These are phyloP conservation scores for Dicyrtoma fusca DNA, from an alignment of 2,888 invertebrate species.

Conservation along the genomic window DNA sequence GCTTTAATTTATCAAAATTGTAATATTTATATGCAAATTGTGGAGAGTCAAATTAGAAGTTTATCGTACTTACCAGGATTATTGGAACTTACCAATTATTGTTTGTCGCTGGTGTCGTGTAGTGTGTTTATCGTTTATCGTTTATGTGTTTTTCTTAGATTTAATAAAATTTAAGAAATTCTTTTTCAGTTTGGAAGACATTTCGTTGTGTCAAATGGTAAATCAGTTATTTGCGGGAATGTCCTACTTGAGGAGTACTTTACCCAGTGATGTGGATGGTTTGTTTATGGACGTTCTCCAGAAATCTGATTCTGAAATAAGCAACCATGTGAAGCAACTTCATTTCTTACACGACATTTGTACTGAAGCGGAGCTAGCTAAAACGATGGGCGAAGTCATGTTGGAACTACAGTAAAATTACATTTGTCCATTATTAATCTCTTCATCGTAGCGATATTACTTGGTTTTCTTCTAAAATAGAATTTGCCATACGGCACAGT, in stretches of 20 bases:
- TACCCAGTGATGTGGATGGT: constrained; percentile 33
- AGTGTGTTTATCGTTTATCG: too few relatives aligned
- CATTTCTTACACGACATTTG: constrained; percentile 8
- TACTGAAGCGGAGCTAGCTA: background rate
- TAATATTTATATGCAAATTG: background rate
- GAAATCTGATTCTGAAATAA: background rate
- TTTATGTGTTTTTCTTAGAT: too few relatives aligned
- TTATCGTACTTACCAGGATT: background rate
- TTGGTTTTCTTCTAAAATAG: too few relatives aligned
- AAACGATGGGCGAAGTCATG: constrained; percentile 3
- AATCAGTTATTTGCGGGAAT: constrained; percentile 45
- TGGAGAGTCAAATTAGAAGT: background rate
- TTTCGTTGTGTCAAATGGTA: constrained; percentile 39
- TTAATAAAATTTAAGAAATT: too few relatives aligned
- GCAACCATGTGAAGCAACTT: background rate
- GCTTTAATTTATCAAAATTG: background rate
- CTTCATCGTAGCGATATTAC: too few relatives aligned
- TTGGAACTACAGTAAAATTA: background rate
- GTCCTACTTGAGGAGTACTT: constrained; percentile 27
- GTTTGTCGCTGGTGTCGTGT: too few relatives aligned
- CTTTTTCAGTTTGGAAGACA: constrained; percentile 42
- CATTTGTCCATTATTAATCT: too few relatives aligned
- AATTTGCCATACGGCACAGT: background rate
- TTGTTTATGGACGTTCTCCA: constrained; percentile 39
- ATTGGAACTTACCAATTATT: too few relatives aligned